Percentiles rank a stretch among this genome's conserved stretches.
These are phyloP conservation scores for Pogonophryne albipinna DNA, from an alignment of 2,797 vertebrate species.

Conservation along the genomic window DNA sequence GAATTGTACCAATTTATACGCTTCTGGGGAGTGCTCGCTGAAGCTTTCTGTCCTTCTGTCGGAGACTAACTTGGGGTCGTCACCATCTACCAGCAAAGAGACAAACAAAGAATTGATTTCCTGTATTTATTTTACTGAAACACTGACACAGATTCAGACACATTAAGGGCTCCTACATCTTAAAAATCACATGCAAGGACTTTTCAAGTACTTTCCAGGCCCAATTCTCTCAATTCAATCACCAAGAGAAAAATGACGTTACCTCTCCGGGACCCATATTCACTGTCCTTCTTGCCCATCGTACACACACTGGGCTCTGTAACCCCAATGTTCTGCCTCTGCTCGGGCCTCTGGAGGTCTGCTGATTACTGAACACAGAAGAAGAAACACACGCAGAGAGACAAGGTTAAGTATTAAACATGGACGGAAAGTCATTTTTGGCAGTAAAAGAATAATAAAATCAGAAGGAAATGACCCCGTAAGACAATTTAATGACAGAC, in stretches of 20 bases:
- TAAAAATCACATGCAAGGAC: too few relatives aligned
- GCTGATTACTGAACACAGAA: not conserved
- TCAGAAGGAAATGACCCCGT: too few relatives aligned
- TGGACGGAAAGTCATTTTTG: too few relatives aligned
- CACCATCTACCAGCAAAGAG: slow-evolving; percentile 12
- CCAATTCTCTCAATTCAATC: too few relatives aligned
- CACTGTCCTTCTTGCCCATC: slow-evolving; percentile 44
- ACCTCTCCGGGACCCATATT: slow-evolving; percentile 35
- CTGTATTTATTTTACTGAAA: too few relatives aligned
- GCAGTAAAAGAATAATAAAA: too few relatives aligned
- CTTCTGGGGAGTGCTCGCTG: not conserved
- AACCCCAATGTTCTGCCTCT: not conserved
- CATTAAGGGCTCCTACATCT: too few relatives aligned
- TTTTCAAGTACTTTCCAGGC: too few relatives aligned
- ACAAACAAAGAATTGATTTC: not conserved
- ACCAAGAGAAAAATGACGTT: not conserved
- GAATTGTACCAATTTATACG: slow-evolving; percentile 18
- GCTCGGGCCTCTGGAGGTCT: slow-evolving; percentile 9
- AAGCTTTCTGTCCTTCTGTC: slow-evolving; percentile 12
- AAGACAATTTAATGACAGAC: too few relatives aligned
- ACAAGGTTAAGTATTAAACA: too few relatives aligned
- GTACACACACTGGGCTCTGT: not conserved
- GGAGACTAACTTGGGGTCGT: not conserved
- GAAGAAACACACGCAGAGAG: not conserved
- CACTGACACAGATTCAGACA: too few relatives aligned